Conservation (phyloP, 2,888 invertebrate species). For the Rhabditoides inermis region DNA sequence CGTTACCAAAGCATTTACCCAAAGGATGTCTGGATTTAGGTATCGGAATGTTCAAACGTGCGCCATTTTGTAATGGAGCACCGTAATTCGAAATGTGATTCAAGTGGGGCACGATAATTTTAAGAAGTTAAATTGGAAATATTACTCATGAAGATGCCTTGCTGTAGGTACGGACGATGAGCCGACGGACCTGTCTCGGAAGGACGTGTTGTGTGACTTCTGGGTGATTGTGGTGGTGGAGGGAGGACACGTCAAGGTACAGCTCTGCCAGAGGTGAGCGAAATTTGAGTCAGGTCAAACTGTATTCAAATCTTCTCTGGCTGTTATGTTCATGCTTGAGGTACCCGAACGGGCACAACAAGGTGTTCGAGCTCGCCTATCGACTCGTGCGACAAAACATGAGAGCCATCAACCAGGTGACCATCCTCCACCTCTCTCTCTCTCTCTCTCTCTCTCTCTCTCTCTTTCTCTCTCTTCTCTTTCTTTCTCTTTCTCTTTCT, state of each 20-base stretch:
- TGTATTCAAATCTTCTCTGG: neutral
- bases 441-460: slow-evolving; percentile 4
- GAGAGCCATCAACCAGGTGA: slow-evolving; percentile 18
- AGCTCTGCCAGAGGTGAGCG: slow-evolving; percentile 14
- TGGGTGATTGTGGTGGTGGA: slow-evolving; percentile 40
- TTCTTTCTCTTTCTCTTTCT: slow-evolving; percentile 4
- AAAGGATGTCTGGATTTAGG: too few relatives aligned
- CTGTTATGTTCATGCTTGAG: neutral
- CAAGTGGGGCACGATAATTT: too few relatives aligned
- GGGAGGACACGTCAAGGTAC: slow-evolving; percentile 13
- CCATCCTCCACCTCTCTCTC: slow-evolving; percentile 1
- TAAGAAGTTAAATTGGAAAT: too few relatives aligned
- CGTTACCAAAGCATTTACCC: too few relatives aligned
- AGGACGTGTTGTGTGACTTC: slow-evolving; percentile 28
- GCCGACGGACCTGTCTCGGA: slow-evolving; percentile 2
- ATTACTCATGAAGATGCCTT: too few relatives aligned
- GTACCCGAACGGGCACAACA: slow-evolving; percentile 10
- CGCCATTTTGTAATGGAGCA: too few relatives aligned
- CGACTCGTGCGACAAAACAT: slow-evolving; percentile 12
- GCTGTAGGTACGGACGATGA: slow-evolving; percentile 1
- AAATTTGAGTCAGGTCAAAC: too few relatives aligned
- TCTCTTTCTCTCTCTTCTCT: slow-evolving; percentile 3
- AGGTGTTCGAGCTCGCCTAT: slow-evolving; percentile 11
- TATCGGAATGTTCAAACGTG: too few relatives aligned
- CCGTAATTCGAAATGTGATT: too few relatives aligned